These are phyloP conservation scores for Mastigias papua DNA, from an alignment of 30 jellyfish, hydroid and myxozoan species.

Conservation along the genomic window DNA sequence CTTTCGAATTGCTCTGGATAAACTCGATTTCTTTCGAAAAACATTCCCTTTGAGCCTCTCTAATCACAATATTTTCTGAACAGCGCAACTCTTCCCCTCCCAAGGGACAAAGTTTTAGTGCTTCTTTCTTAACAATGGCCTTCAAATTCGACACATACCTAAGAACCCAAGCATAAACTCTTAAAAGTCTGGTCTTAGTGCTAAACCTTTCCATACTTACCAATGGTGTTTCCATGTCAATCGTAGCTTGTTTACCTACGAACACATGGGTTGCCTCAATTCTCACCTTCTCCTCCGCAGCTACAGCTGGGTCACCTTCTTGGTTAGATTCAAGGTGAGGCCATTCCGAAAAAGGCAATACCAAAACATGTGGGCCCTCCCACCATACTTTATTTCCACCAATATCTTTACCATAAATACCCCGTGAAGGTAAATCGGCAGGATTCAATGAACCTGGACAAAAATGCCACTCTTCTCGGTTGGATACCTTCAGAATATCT, in stretches of 20 bases:
- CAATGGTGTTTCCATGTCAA: not conserved
- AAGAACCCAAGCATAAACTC: constrained; percentile 19
- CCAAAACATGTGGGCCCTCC: not conserved
- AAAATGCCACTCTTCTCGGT: not conserved
- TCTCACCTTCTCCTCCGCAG: not conserved
- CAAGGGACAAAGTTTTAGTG: not conserved
- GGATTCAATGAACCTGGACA: not conserved
- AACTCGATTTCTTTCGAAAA: not conserved
- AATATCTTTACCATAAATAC: not conserved
- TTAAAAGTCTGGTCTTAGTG: not conserved
- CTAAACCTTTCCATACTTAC: not conserved
- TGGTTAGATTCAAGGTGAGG: not conserved
- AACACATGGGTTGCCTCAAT: not conserved
- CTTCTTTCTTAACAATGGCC: not conserved
- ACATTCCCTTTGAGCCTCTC: not conserved
- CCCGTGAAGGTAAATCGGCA: not conserved
- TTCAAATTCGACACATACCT: not conserved
- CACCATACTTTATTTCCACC: not conserved
- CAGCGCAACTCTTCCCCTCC: not conserved
- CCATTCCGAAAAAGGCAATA: not conserved
- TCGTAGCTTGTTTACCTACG: not conserved
- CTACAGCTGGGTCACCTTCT: constrained; percentile 11
- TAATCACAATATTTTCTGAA: not conserved
- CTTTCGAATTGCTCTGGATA: not conserved
- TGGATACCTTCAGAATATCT: not conserved